These are phyloP conservation scores for Acanthaster planci DNA, from an alignment of 35 echinoderm and acorn worm genomes.

Conservation along the genomic window DNA sequence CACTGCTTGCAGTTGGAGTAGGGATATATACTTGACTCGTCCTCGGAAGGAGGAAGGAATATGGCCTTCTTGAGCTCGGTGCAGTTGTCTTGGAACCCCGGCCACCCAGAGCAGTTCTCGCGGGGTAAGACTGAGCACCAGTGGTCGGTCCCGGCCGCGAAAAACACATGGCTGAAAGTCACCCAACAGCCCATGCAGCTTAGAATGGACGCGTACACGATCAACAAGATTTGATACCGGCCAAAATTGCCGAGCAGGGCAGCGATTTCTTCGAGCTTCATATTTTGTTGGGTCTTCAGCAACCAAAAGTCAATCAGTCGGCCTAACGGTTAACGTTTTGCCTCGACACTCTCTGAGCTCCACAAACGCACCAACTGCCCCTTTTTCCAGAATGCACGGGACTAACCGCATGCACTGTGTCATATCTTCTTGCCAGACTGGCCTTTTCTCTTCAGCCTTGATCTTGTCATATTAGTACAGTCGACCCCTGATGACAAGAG, in stretches of 20 bases:
- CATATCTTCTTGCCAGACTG: too few species aligned
- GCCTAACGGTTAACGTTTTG: too few species aligned
- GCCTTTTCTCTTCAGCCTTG: too few species aligned
- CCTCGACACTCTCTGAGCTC: too few species aligned
- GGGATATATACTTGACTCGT: background rate
- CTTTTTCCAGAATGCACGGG: too few species aligned
- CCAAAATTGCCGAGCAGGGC: constrained; percentile 19
- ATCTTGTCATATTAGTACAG: too few species aligned
- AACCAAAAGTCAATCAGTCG: too few species aligned
- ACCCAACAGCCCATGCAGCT: background rate
- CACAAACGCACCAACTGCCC: too few species aligned
- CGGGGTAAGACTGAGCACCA: constrained; percentile 31
- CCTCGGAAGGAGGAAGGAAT: background rate
- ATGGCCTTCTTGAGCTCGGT: constrained; percentile 25
- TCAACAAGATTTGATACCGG: background rate
- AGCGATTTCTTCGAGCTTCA: constrained; percentile 20
- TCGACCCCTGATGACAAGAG: too few species aligned
- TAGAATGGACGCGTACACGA: background rate
- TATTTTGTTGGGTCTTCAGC: too few species aligned
- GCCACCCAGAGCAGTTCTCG: constrained; percentile 11
- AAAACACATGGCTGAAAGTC: background rate
- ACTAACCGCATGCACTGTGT: too few species aligned
- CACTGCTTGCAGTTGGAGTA: constrained; percentile 31
- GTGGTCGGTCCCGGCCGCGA: constrained; percentile 13
- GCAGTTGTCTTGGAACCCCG: constrained; percentile 29